phyloP scores from a whole-genome alignment of 2,113 vertebrate genomes.

The Xiphorhynchus elegans region DNA sequence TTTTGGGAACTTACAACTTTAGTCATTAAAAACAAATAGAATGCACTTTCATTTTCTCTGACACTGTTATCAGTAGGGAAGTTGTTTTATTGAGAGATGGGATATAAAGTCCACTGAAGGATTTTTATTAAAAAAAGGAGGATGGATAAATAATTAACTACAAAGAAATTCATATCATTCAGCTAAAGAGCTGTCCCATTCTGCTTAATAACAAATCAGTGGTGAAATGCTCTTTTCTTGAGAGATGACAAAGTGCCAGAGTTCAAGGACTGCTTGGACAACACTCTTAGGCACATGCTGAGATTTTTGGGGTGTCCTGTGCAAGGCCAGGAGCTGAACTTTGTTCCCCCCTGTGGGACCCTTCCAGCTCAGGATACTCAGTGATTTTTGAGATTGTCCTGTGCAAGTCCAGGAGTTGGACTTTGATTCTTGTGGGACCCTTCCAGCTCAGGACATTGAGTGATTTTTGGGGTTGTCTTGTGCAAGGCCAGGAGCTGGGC shows the following conservation, averaged over 20 bases:
- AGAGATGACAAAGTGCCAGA: not conserved
- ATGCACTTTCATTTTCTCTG: not conserved
- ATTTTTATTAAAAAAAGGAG: not conserved
- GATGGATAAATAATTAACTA: not conserved
- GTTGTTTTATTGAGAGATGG: not conserved
- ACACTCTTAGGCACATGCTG: not conserved
- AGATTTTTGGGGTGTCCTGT: not conserved
- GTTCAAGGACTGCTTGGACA: not conserved
- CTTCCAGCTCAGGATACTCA: not conserved
- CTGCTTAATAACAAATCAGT: not conserved
- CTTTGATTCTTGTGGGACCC: too few species aligned
- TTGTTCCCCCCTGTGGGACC: not conserved
- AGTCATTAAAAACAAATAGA: not conserved
- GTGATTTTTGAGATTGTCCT: not conserved
- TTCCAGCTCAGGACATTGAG: not conserved
- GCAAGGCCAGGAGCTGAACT: not conserved
- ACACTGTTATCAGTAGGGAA: not conserved
- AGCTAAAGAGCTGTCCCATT: not conserved
- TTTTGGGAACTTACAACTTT: not conserved
- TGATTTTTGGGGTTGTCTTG: not conserved
- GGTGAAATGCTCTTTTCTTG: not conserved
- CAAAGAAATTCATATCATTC: not conserved
- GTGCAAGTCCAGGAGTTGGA: not conserved
- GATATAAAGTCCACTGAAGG: not conserved
- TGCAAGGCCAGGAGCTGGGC: not conserved